A percentile compares a stretch with the other conserved stretches of the same genome.
Conservation (phyloP, 2,797 vertebrate species). For the Syngnathus acus region DNA sequence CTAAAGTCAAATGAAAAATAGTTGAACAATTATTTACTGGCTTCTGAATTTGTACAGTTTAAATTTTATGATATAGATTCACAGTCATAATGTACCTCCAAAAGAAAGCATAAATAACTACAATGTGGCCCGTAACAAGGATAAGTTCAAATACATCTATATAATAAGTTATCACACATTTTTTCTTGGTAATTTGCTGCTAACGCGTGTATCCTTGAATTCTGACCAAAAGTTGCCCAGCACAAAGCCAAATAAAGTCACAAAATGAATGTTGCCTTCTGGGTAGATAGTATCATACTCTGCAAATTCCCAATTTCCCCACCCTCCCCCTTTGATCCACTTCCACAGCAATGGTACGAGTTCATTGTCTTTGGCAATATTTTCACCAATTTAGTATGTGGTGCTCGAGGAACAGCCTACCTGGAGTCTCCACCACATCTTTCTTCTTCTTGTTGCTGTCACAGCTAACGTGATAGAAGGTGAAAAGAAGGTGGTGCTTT, state of each 20-base stretch:
- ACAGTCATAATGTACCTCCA: too few relatives aligned
- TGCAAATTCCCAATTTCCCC: too few relatives aligned
- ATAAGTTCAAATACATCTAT: too few relatives aligned
- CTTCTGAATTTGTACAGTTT: too few relatives aligned
- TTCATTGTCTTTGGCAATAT: background rate
- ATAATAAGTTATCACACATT: background rate
- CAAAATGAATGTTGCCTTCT: background rate
- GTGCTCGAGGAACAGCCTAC: constrained; percentile 43
- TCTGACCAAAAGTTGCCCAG: background rate
- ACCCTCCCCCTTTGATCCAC: background rate
- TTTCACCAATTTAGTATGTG: background rate
- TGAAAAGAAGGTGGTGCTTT: constrained; percentile 93
- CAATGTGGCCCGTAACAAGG: too few relatives aligned
- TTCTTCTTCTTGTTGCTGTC: constrained; percentile 94
- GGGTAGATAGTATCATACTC: background rate
- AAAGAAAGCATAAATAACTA: too few relatives aligned
- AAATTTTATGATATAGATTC: too few relatives aligned
- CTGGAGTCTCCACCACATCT: constrained; percentile 86
- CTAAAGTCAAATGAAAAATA: too few relatives aligned
- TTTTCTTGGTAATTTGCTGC: background rate
- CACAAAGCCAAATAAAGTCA: too few relatives aligned
- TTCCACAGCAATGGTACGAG: background rate
- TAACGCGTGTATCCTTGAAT: background rate
- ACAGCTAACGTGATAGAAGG: constrained; percentile 92
- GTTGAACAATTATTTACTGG: too few relatives aligned